Base-by-base conservation (phyloP, 2,797 vertebrate species). In the Protonibea diacanthus region DNA sequence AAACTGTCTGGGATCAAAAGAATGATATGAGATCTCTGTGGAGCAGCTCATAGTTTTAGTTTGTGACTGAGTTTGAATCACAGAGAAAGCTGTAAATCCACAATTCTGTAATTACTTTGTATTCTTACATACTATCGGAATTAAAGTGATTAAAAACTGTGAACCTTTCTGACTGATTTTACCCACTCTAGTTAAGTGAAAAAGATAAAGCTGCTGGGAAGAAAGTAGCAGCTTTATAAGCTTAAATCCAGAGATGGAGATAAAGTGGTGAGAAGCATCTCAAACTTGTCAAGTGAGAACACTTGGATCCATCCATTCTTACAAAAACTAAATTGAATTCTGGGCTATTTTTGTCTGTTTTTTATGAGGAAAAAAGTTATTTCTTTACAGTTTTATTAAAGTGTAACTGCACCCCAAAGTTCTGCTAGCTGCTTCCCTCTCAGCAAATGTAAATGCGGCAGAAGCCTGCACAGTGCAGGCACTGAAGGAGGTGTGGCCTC, bases 1-100 rank as follows among this genome's bases (percentile, higher is more conserved):
- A 85, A 78, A 80, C 52, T 20, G 64, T 60, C 66, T 45, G 14
- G 23, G 63, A 80, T 72, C 33, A 75, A 48, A 76, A 44, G 25
- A 67, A 61, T 23, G 76, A 71, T 51, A 49, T 47, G 25, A 4
- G 48, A 66, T 47, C 58, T 49, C 23, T 68, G 59, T 25, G 48
- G 57, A 57, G 2, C 0, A 4, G 18, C 40, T 71, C 40, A 59
- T 76, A 9, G 2, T 65, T 57, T 62, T 21, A 52, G 20, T 40
- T 66, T 64, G 17, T 47, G 9, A 12, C 47, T 0, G 21, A 57
- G 29, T 66, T 33, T 59, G 52, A 66, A 63, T 53, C 23, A 17
- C 14, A 40, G 6, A 56, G n/a, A 57, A 60, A 38, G 40, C 48
- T 38, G n/a, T 20, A 74, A 52, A 76, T 60, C 17, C 65, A 45